A percentile compares a stretch with the other conserved stretches of the same genome.
phyloP scores from a whole-genome alignment of 37 sponge, comb jelly and placozoan genomes.

The Aplysina aerophoba region DNA sequence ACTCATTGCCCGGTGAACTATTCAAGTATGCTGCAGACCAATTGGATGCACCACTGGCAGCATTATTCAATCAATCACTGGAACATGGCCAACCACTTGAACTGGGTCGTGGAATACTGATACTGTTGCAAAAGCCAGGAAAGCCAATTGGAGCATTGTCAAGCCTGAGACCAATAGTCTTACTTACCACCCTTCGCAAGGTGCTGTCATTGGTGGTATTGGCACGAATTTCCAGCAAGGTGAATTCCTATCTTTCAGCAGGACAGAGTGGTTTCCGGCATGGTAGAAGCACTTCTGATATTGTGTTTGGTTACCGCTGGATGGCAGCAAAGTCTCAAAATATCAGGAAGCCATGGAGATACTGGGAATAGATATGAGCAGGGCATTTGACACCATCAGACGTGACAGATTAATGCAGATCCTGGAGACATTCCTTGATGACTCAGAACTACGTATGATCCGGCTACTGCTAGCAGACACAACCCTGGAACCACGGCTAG shows the following conservation, averaged over 20 bases:
- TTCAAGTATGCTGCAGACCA: not conserved
- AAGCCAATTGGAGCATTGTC: constrained; percentile 25
- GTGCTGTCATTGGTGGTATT: constrained; percentile 35
- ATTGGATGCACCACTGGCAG: not conserved
- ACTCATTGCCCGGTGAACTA: not conserved
- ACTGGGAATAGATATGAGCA: constrained; percentile 32
- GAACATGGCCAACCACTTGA: constrained; percentile 25
- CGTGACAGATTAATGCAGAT: constrained; percentile 35
- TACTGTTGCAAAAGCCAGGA: constrained; percentile 25
- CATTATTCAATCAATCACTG: constrained; percentile 21
- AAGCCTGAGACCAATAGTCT: constrained; percentile 29
- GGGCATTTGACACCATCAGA: constrained; percentile 37
- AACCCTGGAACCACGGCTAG: constrained; percentile 12
- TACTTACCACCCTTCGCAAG: constrained; percentile 31
- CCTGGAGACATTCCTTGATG: constrained; percentile 21
- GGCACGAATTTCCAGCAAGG: constrained; percentile 9
- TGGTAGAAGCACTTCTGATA: constrained; percentile 29
- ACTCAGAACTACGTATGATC: constrained; percentile 30
- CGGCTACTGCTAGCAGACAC: constrained; percentile 25
- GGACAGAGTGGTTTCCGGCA: constrained; percentile 22
- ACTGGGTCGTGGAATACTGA: constrained; percentile 5
- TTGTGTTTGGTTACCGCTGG: constrained; percentile 24
- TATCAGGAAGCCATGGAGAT: constrained; percentile 27
- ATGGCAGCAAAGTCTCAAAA: constrained; percentile 22
- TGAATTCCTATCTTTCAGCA: constrained; percentile 17